A percentile compares a stretch with the other conserved stretches of the same genome.
Conservation (phyloP, 1,140 invertebrate species). For the Drosophila subobscura region DNA sequence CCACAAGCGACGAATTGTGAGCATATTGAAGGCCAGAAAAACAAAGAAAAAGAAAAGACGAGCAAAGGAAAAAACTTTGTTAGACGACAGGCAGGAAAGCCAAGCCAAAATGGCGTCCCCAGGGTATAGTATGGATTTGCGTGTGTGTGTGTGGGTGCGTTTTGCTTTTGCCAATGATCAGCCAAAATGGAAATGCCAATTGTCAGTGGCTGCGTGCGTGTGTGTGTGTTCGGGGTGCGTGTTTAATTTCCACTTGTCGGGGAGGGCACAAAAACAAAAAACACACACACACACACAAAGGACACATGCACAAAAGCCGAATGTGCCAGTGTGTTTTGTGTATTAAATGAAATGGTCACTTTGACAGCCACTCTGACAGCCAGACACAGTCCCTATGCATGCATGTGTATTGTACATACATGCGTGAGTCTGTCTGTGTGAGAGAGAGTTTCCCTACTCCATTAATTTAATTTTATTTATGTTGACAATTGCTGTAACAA, state of each 20-base stretch:
- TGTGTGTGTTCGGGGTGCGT: constrained; percentile 46
- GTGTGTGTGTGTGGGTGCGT: constrained; percentile 2
- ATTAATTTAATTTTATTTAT: constrained; percentile 81
- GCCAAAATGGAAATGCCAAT: constrained; percentile 41
- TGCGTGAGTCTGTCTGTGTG: constrained; percentile 16
- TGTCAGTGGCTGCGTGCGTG: constrained; percentile 16
- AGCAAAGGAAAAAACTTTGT: constrained; percentile 29
- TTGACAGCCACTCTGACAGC: constrained; percentile 72
- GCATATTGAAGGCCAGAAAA: constrained; percentile 55
- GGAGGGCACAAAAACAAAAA: constrained; percentile 40
- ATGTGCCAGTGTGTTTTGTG: constrained; percentile 27
- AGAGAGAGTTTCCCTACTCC: constrained; percentile 31
- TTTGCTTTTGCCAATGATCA: constrained; percentile 57
- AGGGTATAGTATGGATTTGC: constrained; percentile 11
- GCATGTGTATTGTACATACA: background rate
- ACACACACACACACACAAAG: constrained; percentile 31
- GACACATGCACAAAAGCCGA: background rate
- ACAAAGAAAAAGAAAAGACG: constrained; percentile 46
- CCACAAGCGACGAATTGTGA: constrained; percentile 31
- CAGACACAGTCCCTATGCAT: constrained; percentile 19
- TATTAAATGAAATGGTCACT: constrained; percentile 79
- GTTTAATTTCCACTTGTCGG: constrained; percentile 73
- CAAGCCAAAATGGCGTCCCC: constrained; percentile 38
- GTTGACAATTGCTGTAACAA: constrained; percentile 74
- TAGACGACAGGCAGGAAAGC: constrained; percentile 26